These are phyloP conservation scores for Sternotherus odoratus DNA, from an alignment of 2,797 vertebrate genomes.

Conservation along the genomic window DNA sequence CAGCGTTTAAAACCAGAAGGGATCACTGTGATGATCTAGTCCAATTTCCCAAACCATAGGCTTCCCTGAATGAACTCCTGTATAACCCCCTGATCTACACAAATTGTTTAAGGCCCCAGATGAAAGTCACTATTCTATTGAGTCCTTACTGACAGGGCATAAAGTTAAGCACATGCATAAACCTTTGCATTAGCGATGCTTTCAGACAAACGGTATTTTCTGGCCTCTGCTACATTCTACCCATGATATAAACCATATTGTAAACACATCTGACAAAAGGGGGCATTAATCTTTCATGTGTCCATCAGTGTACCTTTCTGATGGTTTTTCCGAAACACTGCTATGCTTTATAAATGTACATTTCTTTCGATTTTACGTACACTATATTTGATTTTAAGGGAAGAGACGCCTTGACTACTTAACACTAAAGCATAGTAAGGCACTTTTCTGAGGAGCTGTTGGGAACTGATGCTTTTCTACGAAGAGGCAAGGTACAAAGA, in stretches of 20 bases:
- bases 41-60: background rate
- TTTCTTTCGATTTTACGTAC: slow-evolving; percentile 44
- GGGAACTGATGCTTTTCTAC: slow-evolving; percentile 15
- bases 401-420: slow-evolving; percentile 69
- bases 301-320: slow-evolving; percentile 70
- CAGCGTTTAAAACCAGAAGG: background rate
- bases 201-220: slow-evolving; percentile 71
- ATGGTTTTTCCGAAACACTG: slow-evolving; percentile 68
- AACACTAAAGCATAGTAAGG: slow-evolving; percentile 72
- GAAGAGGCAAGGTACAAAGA: slow-evolving; percentile 52
- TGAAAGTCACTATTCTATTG: background rate
- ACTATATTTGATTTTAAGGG: slow-evolving; percentile 67
- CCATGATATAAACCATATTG: slow-evolving; percentile 72
- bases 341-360: slow-evolving; percentile 69
- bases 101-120: background rate
- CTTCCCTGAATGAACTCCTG: background rate
- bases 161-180: slow-evolving; percentile 38
- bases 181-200: slow-evolving; percentile 64
- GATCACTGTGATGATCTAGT: background rate
- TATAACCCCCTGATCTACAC: slow-evolving; percentile 34
- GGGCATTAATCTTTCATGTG: slow-evolving; percentile 73
- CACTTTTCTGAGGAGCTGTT: slow-evolving; percentile 68
- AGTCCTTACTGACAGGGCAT: background rate
- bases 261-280: slow-evolving; percentile 79
- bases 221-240: slow-evolving; percentile 71